Base-by-base conservation (phyloP, 1,140 invertebrate genomes). In the Antheraea mylitta region DNA sequence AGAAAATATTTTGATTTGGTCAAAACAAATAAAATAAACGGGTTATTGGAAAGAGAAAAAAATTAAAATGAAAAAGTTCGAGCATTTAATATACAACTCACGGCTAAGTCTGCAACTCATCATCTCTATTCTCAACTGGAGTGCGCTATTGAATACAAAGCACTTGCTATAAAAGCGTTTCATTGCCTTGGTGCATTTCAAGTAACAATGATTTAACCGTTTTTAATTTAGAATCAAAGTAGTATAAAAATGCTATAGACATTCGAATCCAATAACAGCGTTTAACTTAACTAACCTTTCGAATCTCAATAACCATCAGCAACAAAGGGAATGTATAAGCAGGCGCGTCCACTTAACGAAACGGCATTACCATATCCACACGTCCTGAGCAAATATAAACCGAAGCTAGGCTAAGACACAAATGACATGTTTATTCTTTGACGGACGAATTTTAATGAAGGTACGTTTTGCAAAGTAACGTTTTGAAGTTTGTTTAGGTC, bases 401-500 rank as follows among this genome's bases (percentile, higher is more conserved):
- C n/a, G 45, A 66, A 16, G 11, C 64, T 45, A n/a, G 13, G 9
- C 36, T 42, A 68, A 71, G 70, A 71, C 66, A 22, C 42, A 42
- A 58, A 58, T 58, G 18, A 61, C 30, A 36, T 45, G 37, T 67
- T 37, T 58, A 42, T 18, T 59, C 58, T 36, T 64, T 72, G 67
- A 69, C 48, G 22, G 38, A 53, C 69, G 64, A 73, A 75, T 75
- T 72, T 73, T 76, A 76, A 76, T 76, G 71, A 76, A 63, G 11
- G 22, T 42, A 36, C 59, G 59, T 70, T 71, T 73, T 71, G 71
- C 74, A 37, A 22, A 61, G 67, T 66, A 76, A 71, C 71, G 71
- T 42, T 71, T 67, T 71, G 30, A 30, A 9, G 74, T 76, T 76
- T 73, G 69, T 76, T 76, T 73, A 76, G 71, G 74, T 72, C 67